A percentile compares a stretch with the other conserved stretches of the same genome.
These are phyloP conservation scores for Ranitomeya variabilis DNA, from an alignment of 2,113 vertebrate species.

Conservation along the genomic window DNA sequence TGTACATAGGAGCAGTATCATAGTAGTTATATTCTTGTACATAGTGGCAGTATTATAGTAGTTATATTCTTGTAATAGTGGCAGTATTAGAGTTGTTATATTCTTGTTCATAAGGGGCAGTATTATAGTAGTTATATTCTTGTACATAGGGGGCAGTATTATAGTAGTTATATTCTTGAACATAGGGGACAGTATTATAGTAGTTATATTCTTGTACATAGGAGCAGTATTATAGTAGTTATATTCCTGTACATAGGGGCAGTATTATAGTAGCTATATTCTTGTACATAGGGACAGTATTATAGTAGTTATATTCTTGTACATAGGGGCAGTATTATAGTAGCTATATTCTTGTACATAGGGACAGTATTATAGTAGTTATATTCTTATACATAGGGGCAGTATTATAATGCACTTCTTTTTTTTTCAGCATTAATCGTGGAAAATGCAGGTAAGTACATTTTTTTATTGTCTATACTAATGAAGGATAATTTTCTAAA, in stretches of 20 bases:
- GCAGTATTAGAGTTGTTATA: no score
- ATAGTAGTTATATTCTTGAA: no score
- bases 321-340: not conserved
- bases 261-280: not conserved
- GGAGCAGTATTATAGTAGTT: not conserved
- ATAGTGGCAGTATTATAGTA: no score
- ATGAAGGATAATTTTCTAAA: not conserved
- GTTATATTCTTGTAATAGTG: no score
- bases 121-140: no score
- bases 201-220: not conserved
- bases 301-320: constrained; percentile 1
- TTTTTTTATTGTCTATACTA: not conserved
- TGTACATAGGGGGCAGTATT: no score
- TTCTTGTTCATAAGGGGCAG: not conserved
- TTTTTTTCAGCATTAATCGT: not conserved
- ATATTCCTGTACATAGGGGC: not conserved
- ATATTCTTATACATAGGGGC: not conserved
- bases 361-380: not conserved
- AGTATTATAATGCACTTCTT: not conserved
- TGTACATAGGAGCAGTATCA: no score
- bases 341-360: not conserved
- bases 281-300: not conserved
- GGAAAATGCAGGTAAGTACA: not conserved
- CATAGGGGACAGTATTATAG: no score
- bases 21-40: no score